Evolutionary conservation across 2,797 vertebrate species (phyloP), one percentile per base, ranked within the genome.

Genomic region (Danio jaintianensis): DNA sequence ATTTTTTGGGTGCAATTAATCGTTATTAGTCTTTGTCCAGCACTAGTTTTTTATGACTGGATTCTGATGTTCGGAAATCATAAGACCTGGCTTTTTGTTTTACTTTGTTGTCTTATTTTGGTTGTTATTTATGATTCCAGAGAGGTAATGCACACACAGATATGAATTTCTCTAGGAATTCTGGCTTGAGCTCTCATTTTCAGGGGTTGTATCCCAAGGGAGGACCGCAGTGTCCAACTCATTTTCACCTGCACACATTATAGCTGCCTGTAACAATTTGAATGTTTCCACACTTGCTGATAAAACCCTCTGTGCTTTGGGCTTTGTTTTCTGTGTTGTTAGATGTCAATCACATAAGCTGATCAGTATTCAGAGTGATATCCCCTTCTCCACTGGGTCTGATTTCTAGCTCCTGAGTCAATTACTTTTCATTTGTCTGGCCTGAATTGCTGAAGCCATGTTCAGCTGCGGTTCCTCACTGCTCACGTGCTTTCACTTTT

Each of bases 391-490:
- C 72, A 86, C 86, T 8, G 62, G 89, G 93, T 93, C 92, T 92
- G 92, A 92, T 93, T 92, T 91, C 89, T 89, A 85, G 83, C 85
- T 89, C 89, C 87, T 86, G 82, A 80, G 91, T 87, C 86, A 88
- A 89, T 93, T 93, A 91, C 92, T 93, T 90, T 94, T 94, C 89
- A 94, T 95, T 95, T 95, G 91, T 92, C 88, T 90, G 83, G 84
- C 91, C 83, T 87, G 91, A 93, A 90, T 89, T 89, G 86, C 86
- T 89, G 85, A 86, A 90, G 81, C 90, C 90, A 90, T 93, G 90
- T 93, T 88, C 85, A 91, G 89, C 86, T 86, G 87, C 88, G 89
- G 87, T 90, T 90, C 85, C 86, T 88, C 89, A 89, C 89, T 85
- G 87, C 90, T 87, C 77, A 40, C 85, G 85, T 77, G 36, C 42